These are phyloP conservation scores for Salminus brasiliensis DNA, from an alignment of 2,113 vertebrate genomes.

Conservation along the genomic window DNA sequence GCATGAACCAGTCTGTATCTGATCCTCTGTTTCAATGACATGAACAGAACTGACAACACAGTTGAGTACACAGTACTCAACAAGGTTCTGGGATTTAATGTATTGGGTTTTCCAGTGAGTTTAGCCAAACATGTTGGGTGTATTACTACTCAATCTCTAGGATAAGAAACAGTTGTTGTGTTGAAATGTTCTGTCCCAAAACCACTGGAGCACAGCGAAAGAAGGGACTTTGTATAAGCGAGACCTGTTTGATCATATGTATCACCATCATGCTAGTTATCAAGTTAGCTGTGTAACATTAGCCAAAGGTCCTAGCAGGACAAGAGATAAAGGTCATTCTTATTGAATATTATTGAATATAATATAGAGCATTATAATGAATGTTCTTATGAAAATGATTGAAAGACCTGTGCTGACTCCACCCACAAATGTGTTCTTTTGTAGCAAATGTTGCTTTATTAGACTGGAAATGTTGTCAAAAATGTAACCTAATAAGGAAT, in stretches of 20 bases:
- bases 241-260: background rate
- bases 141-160: constrained; percentile 13
- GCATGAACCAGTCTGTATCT: background rate
- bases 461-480: no score
- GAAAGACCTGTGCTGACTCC: no score
- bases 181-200: constrained; percentile 3
- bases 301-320: no score
- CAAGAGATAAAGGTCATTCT: no score
- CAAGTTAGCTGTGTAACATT: no score
- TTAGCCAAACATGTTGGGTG: constrained; percentile 45
- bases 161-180: constrained; percentile 19
- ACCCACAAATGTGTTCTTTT: no score
- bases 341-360: no score
- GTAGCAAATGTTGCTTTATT: no score
- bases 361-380: no score
- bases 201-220: background rate
- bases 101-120: constrained; percentile 55
- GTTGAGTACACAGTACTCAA: background rate
- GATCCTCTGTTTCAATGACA: background rate
- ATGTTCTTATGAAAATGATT: no score
- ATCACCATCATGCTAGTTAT: background rate
- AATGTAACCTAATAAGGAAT: no score
- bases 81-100: constrained; percentile 24
- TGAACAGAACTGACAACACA: background rate
- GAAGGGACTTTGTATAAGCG: background rate